Evolutionary conservation across 1,140 invertebrate species (phyloP).

Genomic region (Euura saliciscinereae): DNA sequence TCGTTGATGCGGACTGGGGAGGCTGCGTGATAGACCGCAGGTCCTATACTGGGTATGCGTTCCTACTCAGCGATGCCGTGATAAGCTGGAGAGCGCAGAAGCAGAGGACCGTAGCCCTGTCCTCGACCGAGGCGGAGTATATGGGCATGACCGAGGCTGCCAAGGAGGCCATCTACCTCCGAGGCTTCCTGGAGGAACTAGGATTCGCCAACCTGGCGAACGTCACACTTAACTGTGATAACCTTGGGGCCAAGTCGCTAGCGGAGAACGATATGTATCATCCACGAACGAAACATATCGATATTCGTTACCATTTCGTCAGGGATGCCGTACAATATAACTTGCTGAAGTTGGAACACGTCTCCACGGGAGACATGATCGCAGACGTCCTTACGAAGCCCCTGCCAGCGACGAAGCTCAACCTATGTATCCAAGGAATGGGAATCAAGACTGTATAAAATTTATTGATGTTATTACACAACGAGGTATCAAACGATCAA

Average conservation of each 20-base stretch:
- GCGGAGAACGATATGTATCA: conserved; percentile 46
- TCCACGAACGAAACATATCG: conserved; percentile 53
- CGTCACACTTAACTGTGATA: conserved; percentile 27
- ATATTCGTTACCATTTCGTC: conserved; percentile 48
- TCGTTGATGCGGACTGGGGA: conserved; percentile 40
- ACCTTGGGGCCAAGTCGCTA: conserved; percentile 38
- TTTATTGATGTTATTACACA: too few relatives aligned
- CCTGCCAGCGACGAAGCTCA: neutral
- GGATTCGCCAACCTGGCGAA: neutral
- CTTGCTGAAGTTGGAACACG: conserved; percentile 8
- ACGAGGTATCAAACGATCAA: too few relatives aligned
- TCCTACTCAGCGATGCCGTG: conserved; percentile 53
- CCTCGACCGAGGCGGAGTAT: too few relatives aligned
- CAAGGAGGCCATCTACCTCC: conserved; percentile 17
- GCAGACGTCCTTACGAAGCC: conserved; percentile 24
- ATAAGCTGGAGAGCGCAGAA: conserved; percentile 57
- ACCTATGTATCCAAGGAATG: too few relatives aligned
- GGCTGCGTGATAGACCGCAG: conserved; percentile 29
- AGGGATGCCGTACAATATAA: conserved; percentile 25
- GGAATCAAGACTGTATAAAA: too few relatives aligned
- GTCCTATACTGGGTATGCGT: conserved; percentile 42
- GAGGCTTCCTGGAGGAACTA: conserved; percentile 15
- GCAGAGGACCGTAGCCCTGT: too few relatives aligned
- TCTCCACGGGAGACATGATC: conserved; percentile 13
- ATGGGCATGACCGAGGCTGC: conserved; percentile 15